Evolutionary conservation across 2,797 vertebrate genomes (phyloP), one percentile per base, ranked within the genome.

Genomic region (Lateolabrax maculatus): DNA sequence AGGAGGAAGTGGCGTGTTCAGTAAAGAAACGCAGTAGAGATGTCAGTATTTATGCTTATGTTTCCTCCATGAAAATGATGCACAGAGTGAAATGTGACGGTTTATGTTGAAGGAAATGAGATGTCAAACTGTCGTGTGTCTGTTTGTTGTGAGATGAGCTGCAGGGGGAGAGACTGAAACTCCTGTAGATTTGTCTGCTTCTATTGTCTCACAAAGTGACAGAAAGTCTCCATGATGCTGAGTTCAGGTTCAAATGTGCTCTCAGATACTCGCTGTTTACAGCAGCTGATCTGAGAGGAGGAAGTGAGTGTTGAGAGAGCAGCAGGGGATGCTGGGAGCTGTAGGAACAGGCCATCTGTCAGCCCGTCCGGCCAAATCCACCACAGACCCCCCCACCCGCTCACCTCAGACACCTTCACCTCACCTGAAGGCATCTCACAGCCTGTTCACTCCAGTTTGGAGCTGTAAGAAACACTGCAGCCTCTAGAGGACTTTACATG

Each of bases 271-370:
- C 21, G 13, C 8, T 11, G 15, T n/a, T n/a, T n/a, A 43, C 27
- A 21, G 8, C 2, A 43, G 43, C 39, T 46, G 18, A 48, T 43
- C 60, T 29, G 41, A 60, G n/a, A 31, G 16, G 43, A 67, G 73
- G 64, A 64, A 31, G 65, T 31, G 37, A 77, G 60, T 51, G 34
- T 46, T 68, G 37, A 58, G 31, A 49, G 75, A 79, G 65, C 78
- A 81, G 67, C 80, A 68, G 49, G 57, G 68, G 5, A 84, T 66
- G 69, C 71, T 87, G 68, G 85, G 79, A 83, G 75, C 69, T 74
- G 53, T 36, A 71, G 75, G 56, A 77, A 25, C 75, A 77, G 25
- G 39, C 83, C 81, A 80, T 91, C 89, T 86, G 84, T 75, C 60
- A n/a, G 36, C 53, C 44, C 1, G 36, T 76, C 76, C 84, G 65